Percentiles rank a stretch among this genome's conserved stretches.
phyloP scores from a whole-genome alignment of 2,113 vertebrate genomes.

The Cranoglanis bouderius region DNA sequence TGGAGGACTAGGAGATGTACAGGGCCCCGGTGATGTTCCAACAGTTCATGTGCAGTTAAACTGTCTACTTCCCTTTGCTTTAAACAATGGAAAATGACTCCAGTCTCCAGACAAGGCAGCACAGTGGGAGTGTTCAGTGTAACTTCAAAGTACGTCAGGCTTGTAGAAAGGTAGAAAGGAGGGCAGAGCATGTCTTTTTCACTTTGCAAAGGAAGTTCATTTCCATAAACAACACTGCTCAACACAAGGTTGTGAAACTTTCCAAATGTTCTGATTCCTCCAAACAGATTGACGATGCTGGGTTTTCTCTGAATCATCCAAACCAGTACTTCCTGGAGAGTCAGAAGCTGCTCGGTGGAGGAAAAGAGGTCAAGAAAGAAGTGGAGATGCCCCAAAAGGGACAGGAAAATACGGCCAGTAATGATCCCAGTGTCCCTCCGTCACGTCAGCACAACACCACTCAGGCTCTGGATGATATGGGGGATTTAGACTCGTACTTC shows the following conservation, averaged over 20 bases:
- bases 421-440: slow-evolving; percentile 19
- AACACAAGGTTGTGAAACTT: slow-evolving; percentile 12
- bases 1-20: slow-evolving; percentile 26
- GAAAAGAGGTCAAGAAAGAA: slow-evolving; percentile 85
- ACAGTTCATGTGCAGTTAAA: slow-evolving; percentile 43
- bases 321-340: slow-evolving; percentile 98
- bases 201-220: slow-evolving; percentile 25
- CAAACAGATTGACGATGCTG: slow-evolving; percentile 83
- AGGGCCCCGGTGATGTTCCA: background rate
- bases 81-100: slow-evolving; percentile 35
- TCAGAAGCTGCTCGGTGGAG: slow-evolving; percentile 71
- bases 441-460: slow-evolving; percentile 57
- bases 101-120: slow-evolving; percentile 36
- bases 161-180: slow-evolving; percentile 21
- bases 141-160: slow-evolving; percentile 23
- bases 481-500: slow-evolving; percentile 83
- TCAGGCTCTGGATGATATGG: slow-evolving; percentile 68
- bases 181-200: slow-evolving; percentile 19
- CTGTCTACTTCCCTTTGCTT: slow-evolving; percentile 41
- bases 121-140: slow-evolving; percentile 29
- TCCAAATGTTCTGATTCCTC: slow-evolving; percentile 29
- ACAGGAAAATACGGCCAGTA: slow-evolving; percentile 48
- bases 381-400: slow-evolving; percentile 71
- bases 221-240: slow-evolving; percentile 7
- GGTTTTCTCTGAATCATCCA: slow-evolving; percentile 92